A percentile compares a stretch with the other conserved stretches of the same genome.
These are phyloP conservation scores for Crotalus horridus DNA, from an alignment of 2,113 vertebrate species.

Conservation along the genomic window DNA sequence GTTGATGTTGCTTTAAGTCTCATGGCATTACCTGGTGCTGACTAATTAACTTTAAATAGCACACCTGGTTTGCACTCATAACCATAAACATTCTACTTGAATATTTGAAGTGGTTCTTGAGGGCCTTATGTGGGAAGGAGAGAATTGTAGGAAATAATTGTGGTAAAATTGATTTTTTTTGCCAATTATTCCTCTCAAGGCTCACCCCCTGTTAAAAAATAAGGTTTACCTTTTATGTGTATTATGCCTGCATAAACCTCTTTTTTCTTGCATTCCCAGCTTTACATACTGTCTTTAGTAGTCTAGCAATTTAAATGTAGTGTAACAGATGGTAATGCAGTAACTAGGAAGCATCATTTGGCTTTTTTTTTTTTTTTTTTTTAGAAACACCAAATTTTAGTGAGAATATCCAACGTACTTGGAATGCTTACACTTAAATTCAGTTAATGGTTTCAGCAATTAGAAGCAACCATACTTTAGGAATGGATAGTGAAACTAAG, in stretches of 20 bases:
- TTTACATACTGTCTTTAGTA: neutral
- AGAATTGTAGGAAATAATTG: constrained; percentile 17
- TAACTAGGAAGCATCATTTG: neutral
- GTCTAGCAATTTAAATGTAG: neutral
- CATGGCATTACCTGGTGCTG: constrained; percentile 7
- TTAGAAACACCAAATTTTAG: neutral
- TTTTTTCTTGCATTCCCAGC: neutral
- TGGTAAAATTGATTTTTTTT: constrained; percentile 28
- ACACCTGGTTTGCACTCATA: neutral
- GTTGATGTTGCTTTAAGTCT: constrained; percentile 21
- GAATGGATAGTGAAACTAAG: neutral
- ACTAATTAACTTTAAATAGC: constrained; percentile 33
- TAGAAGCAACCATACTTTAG: neutral
- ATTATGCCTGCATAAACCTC: constrained; percentile 9
- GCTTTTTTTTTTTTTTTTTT: neutral
- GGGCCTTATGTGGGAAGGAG: constrained; percentile 21
- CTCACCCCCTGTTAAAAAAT: neutral
- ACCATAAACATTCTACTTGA: constrained; percentile 24
- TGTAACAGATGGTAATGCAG: neutral
- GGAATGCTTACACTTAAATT: neutral
- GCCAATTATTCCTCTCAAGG: constrained; percentile 31
- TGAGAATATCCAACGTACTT: neutral
- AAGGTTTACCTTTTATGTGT: constrained; percentile 6
- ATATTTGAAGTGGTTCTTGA: constrained; percentile 19
- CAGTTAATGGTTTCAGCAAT: neutral